phyloP scores from a whole-genome alignment of 1,140 invertebrate genomes.

The Trachelipus rathkii region DNA sequence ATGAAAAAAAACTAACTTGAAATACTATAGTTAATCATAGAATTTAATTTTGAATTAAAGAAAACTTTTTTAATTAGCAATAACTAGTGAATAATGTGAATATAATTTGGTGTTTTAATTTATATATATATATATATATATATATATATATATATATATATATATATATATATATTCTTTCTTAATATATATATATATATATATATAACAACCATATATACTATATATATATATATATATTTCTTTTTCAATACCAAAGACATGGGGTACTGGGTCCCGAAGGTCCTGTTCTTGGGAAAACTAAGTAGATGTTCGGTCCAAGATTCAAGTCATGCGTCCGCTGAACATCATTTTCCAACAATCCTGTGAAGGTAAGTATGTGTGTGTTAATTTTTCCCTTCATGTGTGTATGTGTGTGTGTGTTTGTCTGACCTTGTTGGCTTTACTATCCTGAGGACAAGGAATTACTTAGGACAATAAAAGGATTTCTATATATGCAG shows the following conservation, averaged over 20 bases:
- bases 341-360: slow-evolving; percentile 42
- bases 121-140: slow-evolving; percentile 26
- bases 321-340: slow-evolving; percentile 42
- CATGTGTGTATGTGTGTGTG: too few species aligned
- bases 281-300: slow-evolving; percentile 35
- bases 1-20: too few species aligned
- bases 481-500: too few species aligned
- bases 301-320: slow-evolving; percentile 41
- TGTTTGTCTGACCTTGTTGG: too few species aligned
- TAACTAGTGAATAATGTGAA: too few species aligned
- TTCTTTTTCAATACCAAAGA: slow-evolving; percentile 26
- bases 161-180: slow-evolving; percentile 25
- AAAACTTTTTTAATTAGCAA: too few species aligned
- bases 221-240: slow-evolving; percentile 29
- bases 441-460: too few species aligned
- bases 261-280: slow-evolving; percentile 35
- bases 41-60: too few species aligned
- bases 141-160: slow-evolving; percentile 27
- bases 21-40: too few species aligned
- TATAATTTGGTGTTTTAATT: too few species aligned
- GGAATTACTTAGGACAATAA: too few species aligned
- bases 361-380: slow-evolving; percentile 39
- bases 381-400: too few species aligned
- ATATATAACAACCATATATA: slow-evolving; percentile 34
- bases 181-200: slow-evolving; percentile 33